These are phyloP conservation scores for Drosophila pegasa DNA, from an alignment of 2,888 invertebrate species.

Conservation along the genomic window DNA sequence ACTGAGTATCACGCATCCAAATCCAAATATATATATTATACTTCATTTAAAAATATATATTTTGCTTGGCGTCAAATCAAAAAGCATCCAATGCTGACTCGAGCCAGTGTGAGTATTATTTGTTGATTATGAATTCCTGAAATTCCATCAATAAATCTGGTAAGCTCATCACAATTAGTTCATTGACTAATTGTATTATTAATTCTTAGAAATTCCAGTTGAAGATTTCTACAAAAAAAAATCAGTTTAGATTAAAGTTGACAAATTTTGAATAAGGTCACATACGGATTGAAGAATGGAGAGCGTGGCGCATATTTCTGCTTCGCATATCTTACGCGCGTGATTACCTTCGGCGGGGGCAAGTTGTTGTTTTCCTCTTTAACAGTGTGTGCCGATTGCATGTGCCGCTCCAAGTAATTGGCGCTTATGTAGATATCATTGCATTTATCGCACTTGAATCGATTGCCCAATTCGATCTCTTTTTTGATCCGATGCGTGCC, in stretches of 20 bases:
- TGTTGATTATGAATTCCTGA: neutral
- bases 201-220: conserved; percentile 14
- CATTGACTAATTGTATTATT: neutral
- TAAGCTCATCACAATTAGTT: neutral
- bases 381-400: neutral
- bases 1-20: too few species aligned
- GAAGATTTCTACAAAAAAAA: conserved; percentile 39
- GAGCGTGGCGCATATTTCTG: conserved; percentile 49
- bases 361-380: neutral
- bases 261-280: too few species aligned
- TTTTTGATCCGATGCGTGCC: conserved; percentile 1
- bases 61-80: too few species aligned
- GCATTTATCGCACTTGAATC: conserved; percentile 17
- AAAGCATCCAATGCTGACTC: too few species aligned
- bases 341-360: neutral
- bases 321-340: neutral
- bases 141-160: neutral
- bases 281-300: conserved; percentile 56
- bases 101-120: neutral
- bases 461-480: neutral
- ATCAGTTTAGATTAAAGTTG: neutral
- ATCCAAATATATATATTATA: too few species aligned
- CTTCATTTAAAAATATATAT: too few species aligned
- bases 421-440: neutral
- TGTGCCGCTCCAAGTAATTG: neutral